phyloP scores from a whole-genome alignment of 53 echinoderm and acorn worm species.

The Echinarachnius parma region DNA sequence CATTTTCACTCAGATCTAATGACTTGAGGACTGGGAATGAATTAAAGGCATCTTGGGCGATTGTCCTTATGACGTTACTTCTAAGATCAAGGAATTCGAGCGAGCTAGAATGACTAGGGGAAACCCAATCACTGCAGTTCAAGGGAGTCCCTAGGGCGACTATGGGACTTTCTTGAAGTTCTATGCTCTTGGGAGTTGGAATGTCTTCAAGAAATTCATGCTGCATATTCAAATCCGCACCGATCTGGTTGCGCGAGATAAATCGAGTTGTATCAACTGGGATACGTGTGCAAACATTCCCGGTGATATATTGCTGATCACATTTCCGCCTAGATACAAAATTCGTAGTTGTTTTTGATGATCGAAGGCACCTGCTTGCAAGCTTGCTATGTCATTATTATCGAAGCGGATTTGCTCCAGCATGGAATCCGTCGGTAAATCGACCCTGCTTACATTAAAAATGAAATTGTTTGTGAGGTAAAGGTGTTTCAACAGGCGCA shows the following conservation, averaged over 20 bases:
- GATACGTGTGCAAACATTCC: slow-evolving; percentile 12
- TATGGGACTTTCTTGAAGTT: background rate
- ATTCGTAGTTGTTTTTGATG: slow-evolving; percentile 8
- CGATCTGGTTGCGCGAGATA: slow-evolving; percentile 21
- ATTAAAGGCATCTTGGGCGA: slow-evolving; percentile 31
- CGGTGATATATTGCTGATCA: slow-evolving; percentile 36
- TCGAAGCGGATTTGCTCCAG: slow-evolving; percentile 17
- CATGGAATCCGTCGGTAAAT: slow-evolving; percentile 19
- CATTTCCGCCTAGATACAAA: slow-evolving; percentile 11
- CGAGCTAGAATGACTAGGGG: background rate
- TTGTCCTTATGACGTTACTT: slow-evolving; percentile 9
- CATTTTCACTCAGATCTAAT: slow-evolving; percentile 8
- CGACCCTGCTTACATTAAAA: background rate
- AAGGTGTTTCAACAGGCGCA: slow-evolving; percentile 23
- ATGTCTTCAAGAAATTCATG: slow-evolving; percentile 29
- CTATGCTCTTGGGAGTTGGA: slow-evolving; percentile 23
- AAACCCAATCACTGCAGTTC: slow-evolving; percentile 28
- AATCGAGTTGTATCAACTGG: slow-evolving; percentile 20
- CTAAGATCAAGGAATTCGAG: slow-evolving; percentile 8
- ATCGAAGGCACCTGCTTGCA: slow-evolving; percentile 30
- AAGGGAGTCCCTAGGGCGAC: background rate
- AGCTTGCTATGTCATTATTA: slow-evolving; percentile 7
- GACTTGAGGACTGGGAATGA: slow-evolving; percentile 7
- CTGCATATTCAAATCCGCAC: slow-evolving; percentile 24
- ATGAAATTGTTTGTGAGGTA: slow-evolving; percentile 11